phyloP scores from a whole-genome alignment of 1,140 invertebrate genomes.

The Drosophila auraria region DNA sequence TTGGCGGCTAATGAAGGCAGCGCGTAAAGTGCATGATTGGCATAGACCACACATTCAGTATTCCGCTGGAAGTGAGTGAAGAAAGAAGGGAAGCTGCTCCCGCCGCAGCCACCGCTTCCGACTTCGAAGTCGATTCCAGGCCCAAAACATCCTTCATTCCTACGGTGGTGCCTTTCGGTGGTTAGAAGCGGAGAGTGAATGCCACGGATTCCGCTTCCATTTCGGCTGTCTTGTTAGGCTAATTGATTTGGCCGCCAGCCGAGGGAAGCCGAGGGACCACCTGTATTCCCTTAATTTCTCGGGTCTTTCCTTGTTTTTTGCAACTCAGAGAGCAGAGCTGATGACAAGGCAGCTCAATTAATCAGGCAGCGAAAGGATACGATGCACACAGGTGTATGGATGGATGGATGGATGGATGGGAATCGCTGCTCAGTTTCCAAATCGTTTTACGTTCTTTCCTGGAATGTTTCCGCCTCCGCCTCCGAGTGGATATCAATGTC shows the following conservation, averaged over 20 bases:
- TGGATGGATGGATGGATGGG: slow-evolving; percentile 24
- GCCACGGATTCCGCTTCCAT: slow-evolving; percentile 29
- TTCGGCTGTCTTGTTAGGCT: slow-evolving; percentile 79
- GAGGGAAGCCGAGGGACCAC: slow-evolving; percentile 48
- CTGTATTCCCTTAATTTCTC: slow-evolving; percentile 32
- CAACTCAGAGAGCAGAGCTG: slow-evolving; percentile 6
- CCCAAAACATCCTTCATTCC: slow-evolving; percentile 29
- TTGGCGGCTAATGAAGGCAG: slow-evolving; percentile 68
- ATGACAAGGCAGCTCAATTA: slow-evolving; percentile 78
- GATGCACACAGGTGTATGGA: slow-evolving; percentile 34
- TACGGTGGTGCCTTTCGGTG: slow-evolving; percentile 13
- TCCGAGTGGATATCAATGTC: slow-evolving; percentile 62
- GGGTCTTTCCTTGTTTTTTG: slow-evolving; percentile 52
- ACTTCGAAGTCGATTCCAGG: background rate
- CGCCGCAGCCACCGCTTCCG: slow-evolving; percentile 7
- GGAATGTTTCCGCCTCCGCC: slow-evolving; percentile 17
- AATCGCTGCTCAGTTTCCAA: slow-evolving; percentile 38
- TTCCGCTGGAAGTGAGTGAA: slow-evolving; percentile 1
- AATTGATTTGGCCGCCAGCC: slow-evolving; percentile 68
- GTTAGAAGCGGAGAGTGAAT: slow-evolving; percentile 35
- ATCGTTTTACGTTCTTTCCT: slow-evolving; percentile 31
- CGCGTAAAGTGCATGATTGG: slow-evolving; percentile 82
- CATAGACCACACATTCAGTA: slow-evolving; percentile 77
- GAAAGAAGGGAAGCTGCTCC: slow-evolving; percentile 53
- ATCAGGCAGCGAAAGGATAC: slow-evolving; percentile 59